phyloP scores from a whole-genome alignment of 2,888 invertebrate species.

The Seira musarum region DNA sequence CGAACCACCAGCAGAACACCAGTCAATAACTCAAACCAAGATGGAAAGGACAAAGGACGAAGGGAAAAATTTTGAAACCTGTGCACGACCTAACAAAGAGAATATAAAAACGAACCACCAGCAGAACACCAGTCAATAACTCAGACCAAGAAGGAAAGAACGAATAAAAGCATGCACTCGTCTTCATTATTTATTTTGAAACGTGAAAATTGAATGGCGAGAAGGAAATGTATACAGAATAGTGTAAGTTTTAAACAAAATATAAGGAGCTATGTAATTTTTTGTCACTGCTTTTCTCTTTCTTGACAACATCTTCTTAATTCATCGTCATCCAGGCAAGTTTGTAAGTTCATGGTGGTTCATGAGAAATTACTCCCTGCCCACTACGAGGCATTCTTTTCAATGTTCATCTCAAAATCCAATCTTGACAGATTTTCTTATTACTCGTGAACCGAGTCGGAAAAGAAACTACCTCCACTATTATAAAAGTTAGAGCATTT shows the following conservation, averaged over 20 bases:
- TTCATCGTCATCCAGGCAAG: not conserved
- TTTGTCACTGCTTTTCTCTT: not conserved
- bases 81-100: slow-evolving; percentile 47
- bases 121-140: slow-evolving; percentile 47
- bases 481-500: too few species aligned
- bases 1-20: slow-evolving; percentile 32
- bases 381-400: not conserved
- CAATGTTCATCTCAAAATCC: slow-evolving; percentile 36
- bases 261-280: not conserved
- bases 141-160: slow-evolving; percentile 42
- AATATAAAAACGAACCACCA: slow-evolving; percentile 29
- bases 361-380: not conserved
- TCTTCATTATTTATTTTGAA: not conserved
- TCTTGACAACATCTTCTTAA: not conserved
- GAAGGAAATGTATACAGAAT: not conserved
- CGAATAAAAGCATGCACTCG: slow-evolving; percentile 27
- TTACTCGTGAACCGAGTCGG: too few species aligned
- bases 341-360: slow-evolving; percentile 1
- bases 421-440: slow-evolving; percentile 51
- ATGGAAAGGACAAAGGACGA: slow-evolving; percentile 31
- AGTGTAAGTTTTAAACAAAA: slow-evolving; percentile 12
- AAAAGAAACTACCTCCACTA: too few species aligned
- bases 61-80: slow-evolving; percentile 50
- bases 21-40: slow-evolving; percentile 55
- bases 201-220: slow-evolving; percentile 4